Percentiles rank a stretch among this genome's conserved stretches.
Evolutionary conservation across 2,113 vertebrate genomes (phyloP).

Genomic region (Mormyrus lacerda): DNA sequence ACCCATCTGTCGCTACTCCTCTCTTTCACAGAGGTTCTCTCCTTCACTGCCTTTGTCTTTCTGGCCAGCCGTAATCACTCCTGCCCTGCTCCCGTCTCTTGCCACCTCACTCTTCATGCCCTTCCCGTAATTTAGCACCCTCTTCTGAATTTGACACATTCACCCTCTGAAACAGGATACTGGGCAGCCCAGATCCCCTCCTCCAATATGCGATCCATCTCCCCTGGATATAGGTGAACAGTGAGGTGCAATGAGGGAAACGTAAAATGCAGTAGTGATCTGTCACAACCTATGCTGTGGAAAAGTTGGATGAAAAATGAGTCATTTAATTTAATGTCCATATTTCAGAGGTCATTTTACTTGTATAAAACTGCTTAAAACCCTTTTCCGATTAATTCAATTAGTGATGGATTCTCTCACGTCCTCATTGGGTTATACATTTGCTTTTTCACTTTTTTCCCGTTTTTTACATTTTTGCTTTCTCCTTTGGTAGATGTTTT

Average conservation of each 20-base stretch:
- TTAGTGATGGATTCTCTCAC: neutral
- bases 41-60: constrained; percentile 2
- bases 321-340: neutral
- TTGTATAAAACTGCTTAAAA: neutral
- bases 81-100: neutral
- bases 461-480: neutral
- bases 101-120: neutral
- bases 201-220: constrained; percentile 4
- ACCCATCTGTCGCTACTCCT: neutral
- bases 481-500: neutral
- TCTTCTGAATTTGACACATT: neutral
- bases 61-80: neutral
- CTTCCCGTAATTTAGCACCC: neutral
- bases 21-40: neutral
- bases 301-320: neutral
- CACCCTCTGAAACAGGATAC: neutral
- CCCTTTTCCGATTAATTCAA: neutral
- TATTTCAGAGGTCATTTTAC: neutral
- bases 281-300: neutral
- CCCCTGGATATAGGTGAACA: neutral
- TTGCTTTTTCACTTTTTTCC: neutral
- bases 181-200: constrained; percentile 5
- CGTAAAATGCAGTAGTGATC: neutral
- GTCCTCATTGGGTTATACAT: neutral
- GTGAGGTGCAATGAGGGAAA: neutral